Evolutionary conservation across 92 coral and sea anemone genomes (phyloP).

Genomic region (Zoanthus sansibaricus): DNA sequence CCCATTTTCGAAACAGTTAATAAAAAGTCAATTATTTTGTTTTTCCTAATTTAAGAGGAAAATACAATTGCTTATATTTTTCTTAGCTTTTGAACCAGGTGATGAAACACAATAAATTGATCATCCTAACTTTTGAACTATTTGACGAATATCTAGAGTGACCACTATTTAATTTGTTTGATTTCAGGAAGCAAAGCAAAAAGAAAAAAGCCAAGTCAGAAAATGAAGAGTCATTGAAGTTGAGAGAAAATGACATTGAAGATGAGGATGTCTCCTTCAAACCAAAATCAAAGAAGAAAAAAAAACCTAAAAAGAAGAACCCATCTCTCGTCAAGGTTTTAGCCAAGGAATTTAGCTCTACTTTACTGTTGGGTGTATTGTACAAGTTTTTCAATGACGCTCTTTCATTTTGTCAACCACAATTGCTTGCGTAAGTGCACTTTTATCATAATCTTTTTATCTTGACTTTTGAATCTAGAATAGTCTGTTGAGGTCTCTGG

Average conservation of each 20-base stretch:
- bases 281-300: conserved; percentile 12
- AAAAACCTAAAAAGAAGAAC: conserved; percentile 18
- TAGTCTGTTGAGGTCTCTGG: no score
- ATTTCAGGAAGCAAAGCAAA: conserved; percentile 31
- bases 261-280: conserved; percentile 34
- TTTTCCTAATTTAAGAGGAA: no score
- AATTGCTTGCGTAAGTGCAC: conserved; percentile 53
- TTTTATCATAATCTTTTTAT: background rate
- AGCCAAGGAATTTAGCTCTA: conserved; percentile 44
- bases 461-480: background rate
- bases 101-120: no score
- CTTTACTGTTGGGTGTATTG: conserved; percentile 58
- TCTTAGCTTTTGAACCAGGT: no score
- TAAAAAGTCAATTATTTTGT: no score
- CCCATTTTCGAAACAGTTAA: no score
- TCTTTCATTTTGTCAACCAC: conserved; percentile 72
- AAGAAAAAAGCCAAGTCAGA: conserved; percentile 16
- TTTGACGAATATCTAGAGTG: background rate
- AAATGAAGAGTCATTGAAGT: conserved; percentile 12
- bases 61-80: no score
- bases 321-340: conserved; percentile 70
- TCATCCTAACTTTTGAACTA: background rate
- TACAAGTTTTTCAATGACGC: conserved; percentile 64
- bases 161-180: background rate
- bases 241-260: conserved; percentile 3